Conservation (phyloP, 2,113 vertebrate species). For the Silurus asotus region DNA sequence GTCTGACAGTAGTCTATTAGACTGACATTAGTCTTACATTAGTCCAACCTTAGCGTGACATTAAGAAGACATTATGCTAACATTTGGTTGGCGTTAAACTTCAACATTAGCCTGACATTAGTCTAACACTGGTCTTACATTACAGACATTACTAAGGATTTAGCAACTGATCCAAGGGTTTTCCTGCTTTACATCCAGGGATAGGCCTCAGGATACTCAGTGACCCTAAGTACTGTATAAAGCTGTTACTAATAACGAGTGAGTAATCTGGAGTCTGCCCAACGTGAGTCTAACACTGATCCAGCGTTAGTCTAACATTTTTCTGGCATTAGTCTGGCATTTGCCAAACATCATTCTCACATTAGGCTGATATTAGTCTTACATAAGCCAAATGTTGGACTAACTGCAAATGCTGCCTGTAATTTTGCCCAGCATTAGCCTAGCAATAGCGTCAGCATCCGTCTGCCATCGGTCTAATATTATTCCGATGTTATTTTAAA, state of each 20-base stretch:
- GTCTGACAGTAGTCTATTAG: neutral
- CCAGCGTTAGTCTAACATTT: neutral
- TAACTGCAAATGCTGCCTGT: neutral
- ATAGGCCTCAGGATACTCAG: neutral
- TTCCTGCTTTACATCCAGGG: neutral
- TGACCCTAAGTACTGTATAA: neutral
- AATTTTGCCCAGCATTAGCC: neutral
- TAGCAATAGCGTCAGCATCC: neutral
- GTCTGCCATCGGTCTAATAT: neutral
- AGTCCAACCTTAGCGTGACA: neutral
- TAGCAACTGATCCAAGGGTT: neutral
- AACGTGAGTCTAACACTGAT: neutral
- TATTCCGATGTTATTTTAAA: neutral
- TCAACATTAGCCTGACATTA: neutral
- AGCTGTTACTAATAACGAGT: neutral
- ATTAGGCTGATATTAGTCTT: neutral
- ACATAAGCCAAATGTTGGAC: neutral
- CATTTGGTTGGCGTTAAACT: neutral
- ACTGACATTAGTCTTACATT: neutral
- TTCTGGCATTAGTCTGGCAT: neutral
- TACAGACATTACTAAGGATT: neutral
- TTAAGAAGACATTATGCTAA: neutral
- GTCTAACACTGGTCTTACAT: neutral
- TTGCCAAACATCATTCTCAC: neutral
- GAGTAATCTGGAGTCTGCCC: too few species aligned